Base-by-base conservation (phyloP, 2,797 vertebrate species). In the Champsocephalus gunnari region DNA sequence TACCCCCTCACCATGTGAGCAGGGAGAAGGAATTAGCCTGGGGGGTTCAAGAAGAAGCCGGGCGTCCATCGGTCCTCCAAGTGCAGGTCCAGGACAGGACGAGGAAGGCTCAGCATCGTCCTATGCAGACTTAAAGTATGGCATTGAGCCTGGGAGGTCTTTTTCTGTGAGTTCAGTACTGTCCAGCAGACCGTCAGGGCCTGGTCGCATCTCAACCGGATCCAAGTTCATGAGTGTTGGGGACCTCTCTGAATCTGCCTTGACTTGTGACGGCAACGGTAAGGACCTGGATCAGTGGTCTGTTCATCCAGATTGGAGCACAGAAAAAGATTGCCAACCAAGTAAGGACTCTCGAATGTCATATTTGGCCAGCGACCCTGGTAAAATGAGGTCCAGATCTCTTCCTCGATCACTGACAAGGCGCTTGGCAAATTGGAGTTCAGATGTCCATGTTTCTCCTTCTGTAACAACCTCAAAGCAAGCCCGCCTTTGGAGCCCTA, bases 61-160 rank as follows among this genome's bases (percentile, higher is more conserved):
- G 17, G 83, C 62, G 32, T 92, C 92, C 32, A 87, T 81, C 43
- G 89, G 89, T 71, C 88, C 87, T 59, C 83, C 87, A 5, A 90
- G 77, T 48, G 2, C 32, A 61, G 32, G 70, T 58, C 78, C 77
- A 21, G 80, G 44, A 58, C 84, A 68, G 9, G 83, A 82, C n/a
- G 70, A 71, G 0, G 82, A 83, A 24, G 43, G n/a, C 16, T 56
- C 87, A 47, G 49, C 84, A 12, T 89, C 88, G 2, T 88, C 92
- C 1, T 94, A 92, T 77, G 93, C 93, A 19, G 92, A 95, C 79
- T 83, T 96, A 64, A 96, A 93, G 83, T 95, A 95, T 3, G 94
- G 95, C 24, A 92, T 96, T 65, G 91, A 91, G 60, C 91, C 87
- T 6, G 88, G 93, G 19, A 91, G 88, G 65, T 94, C 94, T 0